A percentile compares a stretch with the other conserved stretches of the same genome.
Conservation (phyloP, 2,888 invertebrate species). For the Kuschelorhynchus macadamiae region DNA sequence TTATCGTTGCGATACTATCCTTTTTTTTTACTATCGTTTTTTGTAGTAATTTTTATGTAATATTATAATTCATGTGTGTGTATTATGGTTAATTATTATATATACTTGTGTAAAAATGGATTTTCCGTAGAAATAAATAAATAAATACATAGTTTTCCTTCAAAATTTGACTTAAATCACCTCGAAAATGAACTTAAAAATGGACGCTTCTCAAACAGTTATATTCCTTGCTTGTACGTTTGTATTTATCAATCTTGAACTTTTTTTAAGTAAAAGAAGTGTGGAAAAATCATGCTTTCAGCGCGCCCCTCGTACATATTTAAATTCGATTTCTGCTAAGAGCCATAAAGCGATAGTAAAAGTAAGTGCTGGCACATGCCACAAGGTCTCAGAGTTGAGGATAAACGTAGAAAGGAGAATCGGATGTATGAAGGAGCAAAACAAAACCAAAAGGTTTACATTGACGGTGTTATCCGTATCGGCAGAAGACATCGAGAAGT, state of each 20-base stretch:
- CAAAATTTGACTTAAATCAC: background rate
- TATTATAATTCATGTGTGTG: too few species aligned
- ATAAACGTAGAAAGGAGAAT: conserved; percentile 61
- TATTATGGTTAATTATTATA: too few species aligned
- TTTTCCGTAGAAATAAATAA: too few species aligned
- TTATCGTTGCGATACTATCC: background rate
- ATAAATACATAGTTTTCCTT: too few species aligned
- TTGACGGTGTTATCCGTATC: conserved; percentile 16
- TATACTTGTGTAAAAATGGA: too few species aligned
- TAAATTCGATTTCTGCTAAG: conserved; percentile 35
- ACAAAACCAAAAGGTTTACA: conserved; percentile 59
- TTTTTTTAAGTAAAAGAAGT: too few species aligned
- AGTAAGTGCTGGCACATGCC: conserved; percentile 47
- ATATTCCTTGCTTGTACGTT: too few species aligned
- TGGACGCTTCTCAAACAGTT: too few species aligned
- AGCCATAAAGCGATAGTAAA: conserved; percentile 49
- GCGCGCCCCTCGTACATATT: conserved; percentile 5
- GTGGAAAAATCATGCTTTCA: background rate
- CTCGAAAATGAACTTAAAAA: too few species aligned
- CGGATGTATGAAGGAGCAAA: conserved; percentile 67
- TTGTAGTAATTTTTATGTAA: too few species aligned
- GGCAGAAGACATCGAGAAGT: conserved; percentile 21
- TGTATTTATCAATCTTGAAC: too few species aligned
- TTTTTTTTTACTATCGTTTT: background rate
- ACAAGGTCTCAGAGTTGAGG: conserved; percentile 55